These are phyloP conservation scores for Clitarchus hookeri DNA, from an alignment of 2,888 invertebrate genomes.

Conservation along the genomic window DNA sequence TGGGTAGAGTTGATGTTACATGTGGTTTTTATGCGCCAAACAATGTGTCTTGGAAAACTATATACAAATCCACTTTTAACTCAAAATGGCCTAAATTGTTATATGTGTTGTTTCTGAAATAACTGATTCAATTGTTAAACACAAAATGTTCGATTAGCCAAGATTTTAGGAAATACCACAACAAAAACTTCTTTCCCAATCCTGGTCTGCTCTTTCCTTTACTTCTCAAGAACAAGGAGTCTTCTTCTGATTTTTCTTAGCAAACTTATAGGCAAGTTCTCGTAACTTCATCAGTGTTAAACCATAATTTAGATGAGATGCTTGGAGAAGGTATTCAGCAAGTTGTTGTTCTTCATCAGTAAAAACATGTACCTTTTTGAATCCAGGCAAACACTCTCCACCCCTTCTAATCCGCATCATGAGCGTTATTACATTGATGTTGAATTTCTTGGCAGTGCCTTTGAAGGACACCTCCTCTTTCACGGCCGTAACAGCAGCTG, in stretches of 20 bases:
- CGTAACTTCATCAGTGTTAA: background rate
- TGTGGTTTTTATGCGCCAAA: too few species aligned
- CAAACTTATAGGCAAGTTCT: background rate
- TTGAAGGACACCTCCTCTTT: background rate
- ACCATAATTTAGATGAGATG: background rate
- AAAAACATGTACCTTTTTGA: background rate
- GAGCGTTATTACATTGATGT: background rate
- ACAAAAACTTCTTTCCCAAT: slow-evolving; percentile 36
- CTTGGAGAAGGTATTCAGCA: background rate
- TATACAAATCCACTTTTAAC: too few species aligned
- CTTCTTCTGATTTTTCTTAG: background rate
- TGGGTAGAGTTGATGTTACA: too few species aligned
- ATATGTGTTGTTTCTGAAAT: too few species aligned
- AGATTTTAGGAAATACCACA: too few species aligned
- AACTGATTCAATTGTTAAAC: too few species aligned
- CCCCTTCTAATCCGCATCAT: background rate
- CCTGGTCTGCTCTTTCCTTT: background rate
- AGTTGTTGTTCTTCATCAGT: background rate
- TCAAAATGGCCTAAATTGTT: too few species aligned
- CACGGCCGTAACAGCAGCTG: background rate
- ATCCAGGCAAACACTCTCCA: background rate
- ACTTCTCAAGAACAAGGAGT: background rate
- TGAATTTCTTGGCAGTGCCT: background rate
- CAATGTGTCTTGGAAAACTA: too few species aligned
- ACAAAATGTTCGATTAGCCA: too few species aligned